These are phyloP conservation scores for Halcyon senegalensis DNA, from an alignment of 2,113 vertebrate species.

Conservation along the genomic window DNA sequence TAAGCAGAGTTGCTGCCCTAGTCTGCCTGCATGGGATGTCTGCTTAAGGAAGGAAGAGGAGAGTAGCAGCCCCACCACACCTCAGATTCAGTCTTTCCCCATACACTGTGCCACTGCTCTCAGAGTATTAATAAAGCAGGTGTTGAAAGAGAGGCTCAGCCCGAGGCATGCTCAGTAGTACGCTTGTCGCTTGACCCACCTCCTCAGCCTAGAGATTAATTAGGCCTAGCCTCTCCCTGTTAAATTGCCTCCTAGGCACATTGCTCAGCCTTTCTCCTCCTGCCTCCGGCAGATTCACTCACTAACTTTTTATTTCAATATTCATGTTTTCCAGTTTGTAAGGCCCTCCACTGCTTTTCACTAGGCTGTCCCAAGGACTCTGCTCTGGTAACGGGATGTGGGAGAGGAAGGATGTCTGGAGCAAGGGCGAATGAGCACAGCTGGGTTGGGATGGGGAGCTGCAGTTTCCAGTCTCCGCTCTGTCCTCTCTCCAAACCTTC, in stretches of 20 bases:
- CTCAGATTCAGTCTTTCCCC: conserved; percentile 22
- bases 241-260: conserved; percentile 49
- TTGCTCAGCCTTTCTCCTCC: conserved; percentile 36
- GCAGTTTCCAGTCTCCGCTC: not conserved
- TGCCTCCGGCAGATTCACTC: conserved; percentile 55
- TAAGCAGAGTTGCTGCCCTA: not conserved
- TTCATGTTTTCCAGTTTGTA: conserved; percentile 40
- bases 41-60: not conserved
- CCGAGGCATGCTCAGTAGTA: conserved; percentile 31
- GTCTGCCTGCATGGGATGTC: not conserved
- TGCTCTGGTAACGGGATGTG: not conserved
- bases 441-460: not conserved
- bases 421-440: not conserved
- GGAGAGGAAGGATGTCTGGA: not conserved
- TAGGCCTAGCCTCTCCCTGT: conserved; percentile 44
- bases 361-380: not conserved
- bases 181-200: conserved; percentile 48
- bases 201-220: conserved; percentile 54
- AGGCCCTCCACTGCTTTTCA: conserved; percentile 9
- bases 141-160: conserved; percentile 52
- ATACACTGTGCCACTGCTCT: not conserved
- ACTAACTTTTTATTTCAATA: conserved; percentile 56
- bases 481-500: not conserved
- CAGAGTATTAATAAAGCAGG: conserved; percentile 48
- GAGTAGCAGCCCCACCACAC: not conserved